Evolutionary conservation across 1,140 invertebrate species (phyloP), one percentile per base, ranked within the genome.

Genomic region (Eumeta japonica): DNA sequence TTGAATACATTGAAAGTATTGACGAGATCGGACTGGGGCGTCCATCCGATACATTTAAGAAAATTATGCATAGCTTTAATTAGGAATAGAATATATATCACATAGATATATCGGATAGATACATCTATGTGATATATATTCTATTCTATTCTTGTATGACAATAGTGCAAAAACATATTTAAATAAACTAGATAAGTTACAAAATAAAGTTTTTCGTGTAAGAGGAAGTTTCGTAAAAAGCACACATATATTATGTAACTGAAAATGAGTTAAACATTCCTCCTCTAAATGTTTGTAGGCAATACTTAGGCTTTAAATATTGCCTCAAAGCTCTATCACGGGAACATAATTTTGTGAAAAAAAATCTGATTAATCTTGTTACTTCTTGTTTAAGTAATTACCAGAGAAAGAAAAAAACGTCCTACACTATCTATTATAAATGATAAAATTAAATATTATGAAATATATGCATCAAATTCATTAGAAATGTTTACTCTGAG

Each of bases 201-300:
- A 37, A 29, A 37, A 37, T 17, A 27, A n/a, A n/a, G n/a, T n/a
- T n/a, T n/a, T n/a, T n/a, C n/a, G n/a, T n/a, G n/a, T n/a, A n/a
- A n/a, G n/a, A n/a, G n/a, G n/a, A 9, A 27, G 35, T 28, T 37
- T 37, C 14, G 28, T 37, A 16, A 28, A 18, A 29, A 28, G 15
- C 27, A 37, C 35, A 2, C 35, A 20, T 7, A 29, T 37, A 14
- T n/a, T 27, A 37, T 37, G 35, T 37, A 28, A 37, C 28, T 20
- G 35, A 37, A 29, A 16, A 18, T 14, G 35, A 37, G 17, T 12
- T 37, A 10, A 11, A 14, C 16, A 28, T 37, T 3, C 35, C 35
- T 15, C 35, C 35, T 11, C 17, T 37, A 28, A 10, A 28, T 29
- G 3, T 16, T 10, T 15, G 35, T 15, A 14, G 20, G 15, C 20